Percentiles rank a stretch among this genome's conserved stretches.
phyloP scores from a whole-genome alignment of 2,113 vertebrate species.

The Heterotilapia buettikoferi region DNA sequence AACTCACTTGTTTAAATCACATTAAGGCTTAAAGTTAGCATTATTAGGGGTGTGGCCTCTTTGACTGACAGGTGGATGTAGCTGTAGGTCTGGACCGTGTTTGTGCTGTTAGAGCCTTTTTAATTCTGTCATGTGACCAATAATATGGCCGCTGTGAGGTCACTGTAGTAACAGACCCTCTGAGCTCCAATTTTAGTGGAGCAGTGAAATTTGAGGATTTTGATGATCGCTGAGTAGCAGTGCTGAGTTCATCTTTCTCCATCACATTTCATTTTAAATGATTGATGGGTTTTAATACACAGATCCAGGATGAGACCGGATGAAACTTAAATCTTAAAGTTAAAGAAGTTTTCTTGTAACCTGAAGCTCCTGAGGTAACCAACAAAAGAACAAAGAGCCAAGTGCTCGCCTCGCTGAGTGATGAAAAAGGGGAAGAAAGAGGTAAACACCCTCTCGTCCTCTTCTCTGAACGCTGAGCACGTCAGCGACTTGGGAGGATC shows the following conservation, averaged over 20 bases:
- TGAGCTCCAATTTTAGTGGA: neutral
- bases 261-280: neutral
- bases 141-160: neutral
- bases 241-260: neutral
- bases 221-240: neutral
- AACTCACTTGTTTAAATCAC: neutral
- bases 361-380: neutral
- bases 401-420: neutral
- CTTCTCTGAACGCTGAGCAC: neutral
- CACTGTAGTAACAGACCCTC: neutral
- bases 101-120: neutral
- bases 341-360: neutral
- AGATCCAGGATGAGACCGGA: neutral
- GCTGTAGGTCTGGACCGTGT: neutral
- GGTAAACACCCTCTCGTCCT: neutral
- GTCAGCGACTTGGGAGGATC: neutral
- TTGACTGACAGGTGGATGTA: neutral
- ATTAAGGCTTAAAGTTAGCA: neutral
- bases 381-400: neutral
- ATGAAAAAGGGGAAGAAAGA: neutral
- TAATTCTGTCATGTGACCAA: neutral
- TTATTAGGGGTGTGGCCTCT: neutral
- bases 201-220: neutral
- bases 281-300: neutral
- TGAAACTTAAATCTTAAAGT: neutral